These are phyloP conservation scores for Hydrophis major DNA, from an alignment of 2,797 vertebrate species.

Conservation along the genomic window DNA sequence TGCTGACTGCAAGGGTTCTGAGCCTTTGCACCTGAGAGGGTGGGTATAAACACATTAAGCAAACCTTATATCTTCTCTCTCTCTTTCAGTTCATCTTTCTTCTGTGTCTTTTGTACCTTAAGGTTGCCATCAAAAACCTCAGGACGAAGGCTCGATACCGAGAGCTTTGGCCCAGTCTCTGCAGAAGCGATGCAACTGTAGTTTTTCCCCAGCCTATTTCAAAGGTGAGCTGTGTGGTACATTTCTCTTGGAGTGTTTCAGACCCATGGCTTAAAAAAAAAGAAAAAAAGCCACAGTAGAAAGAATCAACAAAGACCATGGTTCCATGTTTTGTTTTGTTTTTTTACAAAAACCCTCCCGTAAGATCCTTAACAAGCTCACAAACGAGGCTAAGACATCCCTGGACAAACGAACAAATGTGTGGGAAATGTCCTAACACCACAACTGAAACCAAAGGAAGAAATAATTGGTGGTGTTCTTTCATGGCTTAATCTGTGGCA, in stretches of 20 bases:
- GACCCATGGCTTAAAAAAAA: too few species aligned
- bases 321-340: not conserved
- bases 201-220: constrained; percentile 45
- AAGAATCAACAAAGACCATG: not conserved
- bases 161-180: constrained; percentile 28
- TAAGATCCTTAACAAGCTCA: not conserved
- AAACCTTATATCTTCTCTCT: not conserved
- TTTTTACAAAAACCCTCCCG: not conserved
- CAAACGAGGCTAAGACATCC: not conserved
- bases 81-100: not conserved
- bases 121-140: constrained; percentile 46
- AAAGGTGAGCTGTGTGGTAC: constrained; percentile 36
- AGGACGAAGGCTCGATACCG: constrained; percentile 30
- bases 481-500: not conserved
- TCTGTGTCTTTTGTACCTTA: not conserved
- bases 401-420: not conserved
- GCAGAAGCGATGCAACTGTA: constrained; percentile 17
- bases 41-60: not conserved
- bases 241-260: not conserved
- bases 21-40: not conserved
- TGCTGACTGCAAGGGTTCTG: not conserved
- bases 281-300: not conserved
- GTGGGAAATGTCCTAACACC: not conserved
- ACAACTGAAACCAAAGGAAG: not conserved
- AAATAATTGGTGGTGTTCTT: not conserved